Evolutionary conservation across 2,113 vertebrate genomes (phyloP), one percentile per base, ranked within the genome.

Genomic region (Macquaria australasica): DNA sequence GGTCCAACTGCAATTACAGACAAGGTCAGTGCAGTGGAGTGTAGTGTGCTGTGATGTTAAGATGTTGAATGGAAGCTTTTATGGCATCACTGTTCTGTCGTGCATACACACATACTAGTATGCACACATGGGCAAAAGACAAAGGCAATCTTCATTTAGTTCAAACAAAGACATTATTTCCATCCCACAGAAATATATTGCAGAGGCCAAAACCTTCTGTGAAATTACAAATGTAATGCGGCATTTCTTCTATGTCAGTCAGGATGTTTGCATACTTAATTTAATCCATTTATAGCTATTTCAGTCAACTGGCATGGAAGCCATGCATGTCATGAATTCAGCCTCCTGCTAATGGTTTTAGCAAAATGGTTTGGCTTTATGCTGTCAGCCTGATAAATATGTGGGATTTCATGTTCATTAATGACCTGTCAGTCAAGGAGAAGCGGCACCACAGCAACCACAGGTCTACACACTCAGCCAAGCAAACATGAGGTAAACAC

Each of bases 1-100:
- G 88, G 89, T 91, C 88, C 79, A 74, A 21, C 80, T 87, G 85
- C 89, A 93, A 92, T 94, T 92, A 91, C 78, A 90, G 83, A 70
- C 91, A 91, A 91, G 92, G 92, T 93, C 88, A 89, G 76, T 50
- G 81, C 90, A 86, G 67, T 48, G 56, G 53, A 80, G 88, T 87
- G 86, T 58, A 88, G 83, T 83, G 82, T 85, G 50, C 88, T 84
- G 77, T 88, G 75, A 87, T 85, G 85, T 91, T 91, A 87, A 80
- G 87, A 84, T 71, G 85, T 80, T 77, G 75, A 90, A 84, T 74
- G 66, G 81, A 80, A 55, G 70, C 81, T 83, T 83, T 81, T 82
- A 83, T 87, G 80, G 80, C 82, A 58, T 87, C 39, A 21, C 53
- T 85, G 11, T 71, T 64, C 69, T 70, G n/a, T 23, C 15, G 4